These are phyloP conservation scores for Andricus quercusramuli DNA, from an alignment of 2,888 invertebrate species.

Conservation along the genomic window DNA sequence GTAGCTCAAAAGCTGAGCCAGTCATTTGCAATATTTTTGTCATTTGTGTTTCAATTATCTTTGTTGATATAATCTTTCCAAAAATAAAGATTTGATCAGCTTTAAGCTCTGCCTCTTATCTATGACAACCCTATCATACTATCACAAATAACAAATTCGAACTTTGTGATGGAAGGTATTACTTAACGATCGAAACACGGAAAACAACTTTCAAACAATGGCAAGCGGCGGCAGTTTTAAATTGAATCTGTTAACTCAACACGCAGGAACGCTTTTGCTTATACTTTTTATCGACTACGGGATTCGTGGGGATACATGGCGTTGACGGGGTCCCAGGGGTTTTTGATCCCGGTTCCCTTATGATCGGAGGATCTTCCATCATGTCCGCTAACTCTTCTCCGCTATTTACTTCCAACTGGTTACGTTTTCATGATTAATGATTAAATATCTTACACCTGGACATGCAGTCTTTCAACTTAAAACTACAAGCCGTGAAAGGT, in stretches of 20 bases:
- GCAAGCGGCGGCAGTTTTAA: conserved; percentile 48
- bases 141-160: conserved; percentile 67
- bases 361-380: conserved; percentile 76
- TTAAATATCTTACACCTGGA: conserved; percentile 40
- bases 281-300: conserved; percentile 70
- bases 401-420: conserved; percentile 76
- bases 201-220: conserved; percentile 55
- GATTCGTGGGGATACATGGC: conserved; percentile 68
- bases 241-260: conserved; percentile 72
- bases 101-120: not conserved
- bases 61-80: not conserved
- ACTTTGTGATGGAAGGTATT: conserved; percentile 61
- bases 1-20: not conserved
- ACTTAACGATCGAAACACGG: conserved; percentile 53
- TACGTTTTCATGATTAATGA: conserved; percentile 53
- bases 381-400: conserved; percentile 76
- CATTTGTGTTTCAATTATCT: not conserved
- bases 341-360: conserved; percentile 72
- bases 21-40: not conserved
- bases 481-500: not conserved
- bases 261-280: conserved; percentile 76
- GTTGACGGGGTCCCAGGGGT: conserved; percentile 76
- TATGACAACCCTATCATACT: conserved; percentile 48
- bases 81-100: conserved; percentile 21
- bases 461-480: conserved; percentile 11